Base-by-base conservation (phyloP, 2,888 invertebrate species). In the Aporophyla nigra region DNA sequence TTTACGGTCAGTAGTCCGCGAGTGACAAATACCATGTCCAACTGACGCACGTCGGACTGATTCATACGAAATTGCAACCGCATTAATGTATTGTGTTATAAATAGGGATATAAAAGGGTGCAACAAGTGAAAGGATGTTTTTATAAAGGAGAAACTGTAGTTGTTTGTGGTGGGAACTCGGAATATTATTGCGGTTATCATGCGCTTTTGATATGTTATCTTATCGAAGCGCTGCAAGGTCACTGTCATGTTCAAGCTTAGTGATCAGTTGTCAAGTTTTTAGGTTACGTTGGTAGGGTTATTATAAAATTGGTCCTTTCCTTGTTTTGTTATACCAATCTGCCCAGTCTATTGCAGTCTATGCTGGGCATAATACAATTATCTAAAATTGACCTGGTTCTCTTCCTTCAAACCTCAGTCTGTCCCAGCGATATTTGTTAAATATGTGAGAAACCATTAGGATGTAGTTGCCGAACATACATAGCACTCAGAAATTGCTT, bases 11-110 rank as follows among this genome's bases (percentile, higher is more conserved):
- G 74, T 59, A 70, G 87, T 85, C 75, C 56, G 74, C 71, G 71
- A 58, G 86, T 83, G 82, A 86, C 85, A 85, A 82, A 82, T 80
- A 67, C 63, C 53, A 78, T 79, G 79, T 73, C 66, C 82, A 74
- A 85, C 83, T 88, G 88, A 88, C 89, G 86, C 88, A 87, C 75
- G 72, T 73, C 53, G 40, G 63, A 76, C 83, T 83, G 88, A 88
- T 80, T 88, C 89, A 88, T 80, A 51, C 81, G 67, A 81, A 85
- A 88, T 87, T 76, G 86, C 78, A 76, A 86, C 82, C 81, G 74
- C 77, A 81, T 87, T 84, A 81, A 75, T 59, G 82, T 87, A 87
- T 78, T 87, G 87, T 86, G 80, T 71, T 82, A 76, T 76, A 85
- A 87, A 87, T 88, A 87, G 76, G 77, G 63, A 83, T 71, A 85